These are phyloP conservation scores for Eucriotettix oculatus DNA, from an alignment of 2,888 invertebrate genomes.

Conservation along the genomic window DNA sequence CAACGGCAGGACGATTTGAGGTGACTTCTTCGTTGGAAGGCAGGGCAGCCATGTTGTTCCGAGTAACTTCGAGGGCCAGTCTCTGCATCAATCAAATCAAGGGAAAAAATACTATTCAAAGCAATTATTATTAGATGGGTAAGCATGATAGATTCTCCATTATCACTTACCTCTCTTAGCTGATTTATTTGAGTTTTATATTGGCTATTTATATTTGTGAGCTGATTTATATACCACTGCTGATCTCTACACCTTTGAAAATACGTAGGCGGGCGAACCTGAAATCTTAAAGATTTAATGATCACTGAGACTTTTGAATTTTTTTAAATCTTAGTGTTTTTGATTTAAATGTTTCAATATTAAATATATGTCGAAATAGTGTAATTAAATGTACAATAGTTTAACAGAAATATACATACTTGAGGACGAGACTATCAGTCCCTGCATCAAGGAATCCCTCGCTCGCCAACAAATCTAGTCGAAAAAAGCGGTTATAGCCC, in stretches of 20 bases:
- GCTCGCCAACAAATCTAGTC: constrained; percentile 72
- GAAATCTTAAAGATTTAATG: not conserved
- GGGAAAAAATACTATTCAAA: too few species aligned
- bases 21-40: too few species aligned
- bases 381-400: too few species aligned
- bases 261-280: not conserved
- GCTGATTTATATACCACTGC: not conserved
- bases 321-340: too few species aligned
- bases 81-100: too few species aligned
- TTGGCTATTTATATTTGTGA: not conserved
- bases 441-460: constrained; percentile 80
- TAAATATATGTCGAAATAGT: too few species aligned
- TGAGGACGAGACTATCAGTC: constrained; percentile 64
- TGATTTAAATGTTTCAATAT: too few species aligned
- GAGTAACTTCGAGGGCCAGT: too few species aligned
- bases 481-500: constrained; percentile 89
- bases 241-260: not conserved
- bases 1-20: too few species aligned
- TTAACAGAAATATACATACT: constrained; percentile 28
- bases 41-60: too few species aligned
- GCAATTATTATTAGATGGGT: too few species aligned
- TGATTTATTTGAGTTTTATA: not conserved
- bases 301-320: not conserved
- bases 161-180: not conserved
- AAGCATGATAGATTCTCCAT: too few species aligned